Conservation (phyloP, 2,888 invertebrate species). For the Caradrina kadenii region DNA sequence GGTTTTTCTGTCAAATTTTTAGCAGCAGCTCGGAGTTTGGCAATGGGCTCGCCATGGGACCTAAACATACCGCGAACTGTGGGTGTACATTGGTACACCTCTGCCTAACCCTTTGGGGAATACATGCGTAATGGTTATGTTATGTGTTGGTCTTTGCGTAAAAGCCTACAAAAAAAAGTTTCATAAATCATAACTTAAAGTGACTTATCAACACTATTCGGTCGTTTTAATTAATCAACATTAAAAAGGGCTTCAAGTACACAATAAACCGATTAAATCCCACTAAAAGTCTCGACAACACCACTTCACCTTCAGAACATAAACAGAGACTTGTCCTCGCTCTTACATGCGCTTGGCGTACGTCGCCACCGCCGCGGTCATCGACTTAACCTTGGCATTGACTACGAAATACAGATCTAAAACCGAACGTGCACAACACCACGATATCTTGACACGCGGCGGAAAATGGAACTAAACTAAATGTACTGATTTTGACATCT, state of each 20-base stretch:
- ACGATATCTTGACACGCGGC: constrained; percentile 31
- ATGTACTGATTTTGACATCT: constrained; percentile 9
- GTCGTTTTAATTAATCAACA: background rate
- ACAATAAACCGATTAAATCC: constrained; percentile 1
- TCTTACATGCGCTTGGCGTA: constrained; percentile 67
- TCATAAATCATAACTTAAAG: background rate
- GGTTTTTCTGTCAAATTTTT: too few species aligned
- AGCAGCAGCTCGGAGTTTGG: too few species aligned
- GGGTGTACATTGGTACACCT: too few species aligned
- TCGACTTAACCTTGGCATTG: constrained; percentile 84
- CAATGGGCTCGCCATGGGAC: too few species aligned
- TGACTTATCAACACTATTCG: background rate
- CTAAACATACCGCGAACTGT: too few species aligned
- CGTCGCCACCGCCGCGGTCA: constrained; percentile 79
- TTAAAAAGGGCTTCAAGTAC: background rate
- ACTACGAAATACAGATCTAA: constrained; percentile 59
- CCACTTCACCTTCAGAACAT: constrained; percentile 29
- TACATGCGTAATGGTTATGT: too few species aligned
- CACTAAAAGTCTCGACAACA: constrained; percentile 21
- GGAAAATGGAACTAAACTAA: constrained; percentile 18
- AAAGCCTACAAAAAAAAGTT: too few species aligned
- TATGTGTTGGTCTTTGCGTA: too few species aligned
- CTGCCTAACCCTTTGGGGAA: too few species aligned
- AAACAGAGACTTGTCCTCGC: constrained; percentile 40
- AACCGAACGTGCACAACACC: constrained; percentile 66